Evolutionary conservation across 2,113 vertebrate species (phyloP).

Genomic region (Dasyurus viverrinus): DNA sequence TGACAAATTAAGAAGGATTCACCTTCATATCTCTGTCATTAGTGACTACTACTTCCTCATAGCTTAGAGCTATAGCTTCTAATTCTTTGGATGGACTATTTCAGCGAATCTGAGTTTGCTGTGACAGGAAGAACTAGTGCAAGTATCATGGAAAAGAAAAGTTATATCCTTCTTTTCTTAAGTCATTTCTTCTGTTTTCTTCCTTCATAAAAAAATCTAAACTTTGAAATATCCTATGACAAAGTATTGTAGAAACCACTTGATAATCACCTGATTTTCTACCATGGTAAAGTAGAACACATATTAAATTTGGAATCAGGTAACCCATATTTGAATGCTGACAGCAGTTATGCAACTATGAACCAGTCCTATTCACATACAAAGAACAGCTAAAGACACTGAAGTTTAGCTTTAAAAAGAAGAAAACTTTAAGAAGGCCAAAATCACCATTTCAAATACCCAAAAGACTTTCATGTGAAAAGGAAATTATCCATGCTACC

Average conservation of each 20-base stretch:
- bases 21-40: background rate
- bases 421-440: background rate
- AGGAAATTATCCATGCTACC: background rate
- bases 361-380: background rate
- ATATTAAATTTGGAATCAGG: background rate
- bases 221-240: background rate
- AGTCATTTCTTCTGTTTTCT: conserved; percentile 14
- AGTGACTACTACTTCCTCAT: background rate
- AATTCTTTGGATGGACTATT: background rate
- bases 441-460: background rate
- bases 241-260: background rate
- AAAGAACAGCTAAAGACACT: background rate
- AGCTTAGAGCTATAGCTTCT: background rate
- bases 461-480: background rate
- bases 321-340: background rate
- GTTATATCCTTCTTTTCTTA: background rate
- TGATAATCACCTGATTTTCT: conserved; percentile 19
- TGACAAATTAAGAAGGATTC: background rate
- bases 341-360: background rate
- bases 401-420: background rate
- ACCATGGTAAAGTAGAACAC: background rate
- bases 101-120: no score
- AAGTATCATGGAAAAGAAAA: background rate
- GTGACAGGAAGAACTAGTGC: background rate
- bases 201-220: background rate